Evolutionary conservation across 2,888 invertebrate genomes (phyloP).

Genomic region (Coenonympha arcania): DNA sequence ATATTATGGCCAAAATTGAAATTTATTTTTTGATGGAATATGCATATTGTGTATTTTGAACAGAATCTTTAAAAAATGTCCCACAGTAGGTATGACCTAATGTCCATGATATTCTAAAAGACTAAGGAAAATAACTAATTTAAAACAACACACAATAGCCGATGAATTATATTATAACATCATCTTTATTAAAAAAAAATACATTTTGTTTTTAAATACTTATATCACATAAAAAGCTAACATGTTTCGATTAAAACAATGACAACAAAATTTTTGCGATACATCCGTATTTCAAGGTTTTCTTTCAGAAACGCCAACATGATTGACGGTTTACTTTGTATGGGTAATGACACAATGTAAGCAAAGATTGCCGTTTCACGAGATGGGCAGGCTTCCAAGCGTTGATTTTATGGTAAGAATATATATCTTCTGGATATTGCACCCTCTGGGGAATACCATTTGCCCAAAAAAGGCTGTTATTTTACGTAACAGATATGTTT

Average conservation of each 20-base stretch:
- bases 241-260: not conserved
- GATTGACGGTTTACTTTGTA: slow-evolving; percentile 14
- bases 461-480: slow-evolving; percentile 10
- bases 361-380: slow-evolving; percentile 32
- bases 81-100: too few species aligned
- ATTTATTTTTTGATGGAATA: not conserved
- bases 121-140: too few species aligned
- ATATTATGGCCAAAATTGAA: not conserved
- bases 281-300: not conserved
- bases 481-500: slow-evolving; percentile 13
- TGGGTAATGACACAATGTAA: slow-evolving; percentile 25
- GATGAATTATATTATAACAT: too few species aligned
- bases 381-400: slow-evolving; percentile 44
- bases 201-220: too few species aligned
- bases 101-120: too few species aligned
- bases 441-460: slow-evolving; percentile 9
- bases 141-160: too few species aligned
- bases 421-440: slow-evolving; percentile 19
- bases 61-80: not conserved
- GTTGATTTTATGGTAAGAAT: slow-evolving; percentile 34
- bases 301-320: not conserved
- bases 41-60: not conserved
- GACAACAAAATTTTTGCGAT: not conserved
- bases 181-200: too few species aligned
- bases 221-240: not conserved